Evolutionary conservation across 2,888 invertebrate genomes (phyloP).

Genomic region (Asteroscopus sphinx): DNA sequence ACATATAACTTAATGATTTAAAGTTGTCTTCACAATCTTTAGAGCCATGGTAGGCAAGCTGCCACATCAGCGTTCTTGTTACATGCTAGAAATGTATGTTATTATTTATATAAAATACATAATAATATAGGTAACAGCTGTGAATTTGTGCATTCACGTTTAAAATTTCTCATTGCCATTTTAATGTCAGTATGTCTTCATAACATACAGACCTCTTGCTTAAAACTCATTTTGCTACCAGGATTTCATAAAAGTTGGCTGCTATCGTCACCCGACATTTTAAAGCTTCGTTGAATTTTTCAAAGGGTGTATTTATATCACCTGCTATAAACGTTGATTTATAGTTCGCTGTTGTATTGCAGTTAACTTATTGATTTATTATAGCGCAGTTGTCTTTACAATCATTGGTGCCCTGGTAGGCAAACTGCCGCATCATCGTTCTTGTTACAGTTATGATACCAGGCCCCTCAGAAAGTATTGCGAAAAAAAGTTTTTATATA

Average conservation of each 20-base stretch:
- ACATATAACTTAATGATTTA: too few species aligned
- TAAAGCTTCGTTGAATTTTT: conserved; percentile 37
- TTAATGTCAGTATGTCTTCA: background rate
- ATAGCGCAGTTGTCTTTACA: conserved; percentile 5
- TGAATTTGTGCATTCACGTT: too few species aligned
- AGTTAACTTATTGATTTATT: conserved; percentile 18
- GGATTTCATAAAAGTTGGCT: conserved; percentile 19
- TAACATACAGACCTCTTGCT: background rate
- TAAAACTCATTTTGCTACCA: conserved; percentile 6
- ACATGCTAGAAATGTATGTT: too few species aligned
- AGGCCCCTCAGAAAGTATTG: too few species aligned
- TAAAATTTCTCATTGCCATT: too few species aligned
- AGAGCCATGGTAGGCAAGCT: too few species aligned
- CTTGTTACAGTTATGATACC: conserved; percentile 10
- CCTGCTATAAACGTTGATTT: conserved; percentile 1
- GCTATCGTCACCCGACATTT: conserved; percentile 8
- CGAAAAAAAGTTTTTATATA: too few species aligned
- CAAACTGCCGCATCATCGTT: background rate
- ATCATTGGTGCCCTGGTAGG: background rate
- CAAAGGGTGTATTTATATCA: conserved; percentile 16
- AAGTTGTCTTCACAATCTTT: too few species aligned
- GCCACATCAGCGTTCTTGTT: too few species aligned
- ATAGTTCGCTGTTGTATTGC: conserved; percentile 7
- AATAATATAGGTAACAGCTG: too few species aligned
- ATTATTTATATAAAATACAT: too few species aligned